Conservation (phyloP, 2,797 vertebrate genomes). For the Aselliscus stoliczkanus region DNA sequence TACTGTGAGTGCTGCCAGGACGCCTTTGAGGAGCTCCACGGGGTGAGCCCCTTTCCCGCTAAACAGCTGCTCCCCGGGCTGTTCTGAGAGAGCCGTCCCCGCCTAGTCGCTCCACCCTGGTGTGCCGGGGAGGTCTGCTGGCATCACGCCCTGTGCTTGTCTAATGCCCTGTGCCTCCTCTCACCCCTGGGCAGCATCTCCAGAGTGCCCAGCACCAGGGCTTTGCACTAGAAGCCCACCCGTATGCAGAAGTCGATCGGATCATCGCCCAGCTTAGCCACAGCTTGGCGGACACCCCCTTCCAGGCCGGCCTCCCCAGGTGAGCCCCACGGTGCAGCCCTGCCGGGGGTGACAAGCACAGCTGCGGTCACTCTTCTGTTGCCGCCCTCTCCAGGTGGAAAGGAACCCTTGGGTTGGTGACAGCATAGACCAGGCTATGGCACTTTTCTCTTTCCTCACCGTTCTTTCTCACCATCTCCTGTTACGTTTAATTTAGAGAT, state of each 20-base stretch:
- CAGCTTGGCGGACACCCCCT: conserved; percentile 63
- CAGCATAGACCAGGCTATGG: neutral
- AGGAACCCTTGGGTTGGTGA: neutral
- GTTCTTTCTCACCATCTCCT: neutral
- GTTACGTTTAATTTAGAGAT: neutral
- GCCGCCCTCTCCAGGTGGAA: neutral
- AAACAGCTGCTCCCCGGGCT: neutral
- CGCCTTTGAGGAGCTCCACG: conserved; percentile 83
- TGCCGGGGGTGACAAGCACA: accelerated
- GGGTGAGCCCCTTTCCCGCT: conserved; percentile 76
- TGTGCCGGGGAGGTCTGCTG: neutral
- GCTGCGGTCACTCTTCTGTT: accelerated
- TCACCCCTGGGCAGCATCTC: conserved; percentile 83
- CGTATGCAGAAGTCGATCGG: conserved; percentile 82
- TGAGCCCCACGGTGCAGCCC: accelerated
- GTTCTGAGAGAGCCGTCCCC: neutral
- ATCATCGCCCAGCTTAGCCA: conserved; percentile 82
- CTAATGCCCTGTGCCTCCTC: neutral
- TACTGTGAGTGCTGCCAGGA: conserved; percentile 91
- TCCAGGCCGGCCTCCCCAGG: neutral
- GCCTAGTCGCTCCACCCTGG: neutral
- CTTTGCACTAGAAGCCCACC: conserved; percentile 82
- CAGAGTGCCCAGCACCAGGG: conserved; percentile 83
- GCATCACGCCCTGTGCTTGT: accelerated
- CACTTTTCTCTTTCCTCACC: neutral